These are phyloP conservation scores for Plodia interpunctella DNA, from an alignment of 1,140 invertebrate genomes.

Conservation along the genomic window DNA sequence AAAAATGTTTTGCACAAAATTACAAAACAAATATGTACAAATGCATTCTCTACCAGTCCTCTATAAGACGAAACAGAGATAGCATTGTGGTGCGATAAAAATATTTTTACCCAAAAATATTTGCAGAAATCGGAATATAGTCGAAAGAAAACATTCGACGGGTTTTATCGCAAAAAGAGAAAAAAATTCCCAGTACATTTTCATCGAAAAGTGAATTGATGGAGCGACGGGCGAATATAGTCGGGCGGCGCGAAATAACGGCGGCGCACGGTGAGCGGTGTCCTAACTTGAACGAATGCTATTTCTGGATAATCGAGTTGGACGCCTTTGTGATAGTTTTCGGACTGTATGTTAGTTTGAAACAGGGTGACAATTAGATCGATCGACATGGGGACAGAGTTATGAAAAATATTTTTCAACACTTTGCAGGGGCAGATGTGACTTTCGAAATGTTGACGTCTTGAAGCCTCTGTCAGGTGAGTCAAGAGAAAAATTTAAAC, in stretches of 20 bases:
- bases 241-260: neutral
- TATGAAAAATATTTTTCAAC: neutral
- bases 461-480: no score
- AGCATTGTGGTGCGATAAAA: no score
- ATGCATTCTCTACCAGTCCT: no score
- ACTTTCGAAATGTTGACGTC: no score
- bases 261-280: neutral
- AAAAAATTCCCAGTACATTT: conserved; percentile 7
- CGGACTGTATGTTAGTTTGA: neutral
- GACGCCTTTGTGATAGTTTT: neutral
- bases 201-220: conserved; percentile 11
- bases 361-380: neutral
- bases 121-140: conserved; percentile 2
- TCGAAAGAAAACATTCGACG: conserved; percentile 9
- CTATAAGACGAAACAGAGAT: no score
- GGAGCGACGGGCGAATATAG: conserved; percentile 4
- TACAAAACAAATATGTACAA: no score
- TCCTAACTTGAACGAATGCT: neutral
- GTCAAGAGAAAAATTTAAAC: no score
- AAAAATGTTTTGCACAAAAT: no score
- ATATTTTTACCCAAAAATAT: neutral
- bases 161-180: conserved; percentile 8
- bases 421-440: no score
- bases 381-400: neutral
- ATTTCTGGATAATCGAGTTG: neutral